Base-by-base conservation (phyloP, 2,888 invertebrate genomes). In the Syrphus vitripennis region DNA sequence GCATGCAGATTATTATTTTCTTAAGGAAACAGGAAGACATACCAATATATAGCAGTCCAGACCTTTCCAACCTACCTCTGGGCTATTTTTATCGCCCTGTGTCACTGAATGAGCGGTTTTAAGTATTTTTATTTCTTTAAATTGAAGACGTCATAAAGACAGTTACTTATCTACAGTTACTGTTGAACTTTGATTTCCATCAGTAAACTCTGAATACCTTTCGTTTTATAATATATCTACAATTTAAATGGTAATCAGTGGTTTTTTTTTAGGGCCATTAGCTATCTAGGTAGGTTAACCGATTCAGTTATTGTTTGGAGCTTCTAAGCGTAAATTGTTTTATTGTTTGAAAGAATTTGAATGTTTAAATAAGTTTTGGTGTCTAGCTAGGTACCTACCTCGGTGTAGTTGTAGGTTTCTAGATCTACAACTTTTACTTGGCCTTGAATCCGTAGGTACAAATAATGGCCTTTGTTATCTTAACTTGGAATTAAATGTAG, bases 1-100 rank as follows among this genome's bases (percentile, higher is more conserved):
- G 42, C 50, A 67, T 67, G 48, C 67, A 67, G 50, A 67, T 67
- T 67, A 40, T 48, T 48, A 50, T 48, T 67, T 67, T 67, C n/a
- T 50, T 9, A 50, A 50, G 50, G 50, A 67, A 67, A 34, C 24
- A 50, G 65, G 16, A 65, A 48, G 19, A 19, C 29, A 55, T 31
- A 37, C 24, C 29, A 29, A 26, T n/a, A 26, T 10, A 9, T 10
- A 34, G 3, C 12, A 50, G 21, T 0, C 40, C 61, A 61, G 21
- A n/a, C 14, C 24, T 19, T 12, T 26, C 40, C 26, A 26, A 26
- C 10, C 40, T 31, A 21, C 31, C 48, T 48, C 48, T 31, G 50
- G 67, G 67, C 48, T 24, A 67, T 67, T 67, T 67, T 67, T 67
- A 67, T 67, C 67, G 48, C 48, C 50, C 24, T 34, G 31, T 65